Evolutionary conservation across 2,888 invertebrate genomes (phyloP), one percentile per base, ranked within the genome.

Genomic region (Parnassius orleans): DNA sequence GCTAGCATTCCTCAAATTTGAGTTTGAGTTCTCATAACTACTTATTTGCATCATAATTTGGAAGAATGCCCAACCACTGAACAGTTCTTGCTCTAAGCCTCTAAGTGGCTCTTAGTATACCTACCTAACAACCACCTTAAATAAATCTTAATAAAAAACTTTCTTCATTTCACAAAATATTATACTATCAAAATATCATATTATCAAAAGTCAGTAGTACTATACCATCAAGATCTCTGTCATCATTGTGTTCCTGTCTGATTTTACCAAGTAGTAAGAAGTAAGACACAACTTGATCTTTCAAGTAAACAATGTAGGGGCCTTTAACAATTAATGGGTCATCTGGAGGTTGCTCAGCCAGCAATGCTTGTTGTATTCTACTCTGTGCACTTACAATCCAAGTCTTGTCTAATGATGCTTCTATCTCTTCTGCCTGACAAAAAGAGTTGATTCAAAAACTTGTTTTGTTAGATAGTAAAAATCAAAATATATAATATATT

Each of bases 301-400:
- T 93, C 46, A 98, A 81, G 94, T 97, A 98, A 7, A 98, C 93
- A 68, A 93, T 88, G 80, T 94, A 97, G 0, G 97, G 95, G 0
- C 98, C 99, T 86, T 97, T 96, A 1, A 99, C 95, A 73, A 94
- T 95, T 44, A 98, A 80, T 0, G 95, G 95, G 70, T 92, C 92
- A 70, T 92, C 87, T 65, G 70, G 79, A 63, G 70, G 94, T 77
- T 86, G 96, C 60, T 93, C 91, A 0, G 86, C 81, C 12, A 98
- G 78, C 9, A 99, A 86, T 53, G 94, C 83, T 71, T 93, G 92
- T 79, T 99, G 99, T 0, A 87, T 88, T 10, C 93, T 93, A 83
- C 97, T 96, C 81, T 97, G 97, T 0, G 95, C 96, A 79, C 96
- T 97, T 0, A 98, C 95, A 68, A 99, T 94, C 97, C 98, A 99